These are phyloP conservation scores for Drepana arcuata DNA, from an alignment of 1,140 invertebrate species.

Conservation along the genomic window DNA sequence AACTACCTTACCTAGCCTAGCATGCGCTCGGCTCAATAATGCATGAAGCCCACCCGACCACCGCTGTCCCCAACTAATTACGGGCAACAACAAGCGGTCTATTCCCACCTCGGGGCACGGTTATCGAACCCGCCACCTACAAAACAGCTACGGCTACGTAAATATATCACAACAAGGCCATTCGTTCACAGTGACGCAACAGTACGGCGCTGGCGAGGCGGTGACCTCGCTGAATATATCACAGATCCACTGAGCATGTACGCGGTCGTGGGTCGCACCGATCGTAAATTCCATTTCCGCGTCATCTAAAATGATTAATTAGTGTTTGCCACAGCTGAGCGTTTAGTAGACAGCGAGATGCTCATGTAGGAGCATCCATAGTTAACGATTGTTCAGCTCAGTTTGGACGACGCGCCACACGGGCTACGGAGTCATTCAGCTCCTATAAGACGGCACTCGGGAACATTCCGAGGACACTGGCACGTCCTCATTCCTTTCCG, in stretches of 20 bases:
- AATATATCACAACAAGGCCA: slow-evolving; percentile 44
- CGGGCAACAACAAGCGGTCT: slow-evolving; percentile 36
- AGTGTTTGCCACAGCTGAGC: no score
- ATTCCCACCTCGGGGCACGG: slow-evolving; percentile 45
- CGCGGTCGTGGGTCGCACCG: slow-evolving; percentile 21
- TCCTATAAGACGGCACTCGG: slow-evolving; percentile 15
- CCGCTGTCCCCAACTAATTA: slow-evolving; percentile 42
- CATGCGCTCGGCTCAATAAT: slow-evolving; percentile 42
- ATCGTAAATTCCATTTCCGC: slow-evolving; percentile 58
- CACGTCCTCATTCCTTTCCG: slow-evolving; percentile 22
- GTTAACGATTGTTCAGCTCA: no score
- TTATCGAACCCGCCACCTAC: slow-evolving; percentile 45
- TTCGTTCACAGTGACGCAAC: slow-evolving; percentile 43
- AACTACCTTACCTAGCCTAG: slow-evolving; percentile 17
- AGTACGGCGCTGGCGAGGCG: slow-evolving; percentile 16
- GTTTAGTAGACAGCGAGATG: no score
- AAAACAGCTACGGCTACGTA: slow-evolving; percentile 27
- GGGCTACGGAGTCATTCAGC: slow-evolving; percentile 28
- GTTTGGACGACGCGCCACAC: slow-evolving; percentile 36
- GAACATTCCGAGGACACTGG: slow-evolving; percentile 22
- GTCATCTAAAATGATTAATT: no score
- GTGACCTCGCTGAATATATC: slow-evolving; percentile 47
- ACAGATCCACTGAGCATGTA: slow-evolving; percentile 8
- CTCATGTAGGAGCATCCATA: no score
- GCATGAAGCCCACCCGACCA: slow-evolving; percentile 36